These are phyloP conservation scores for Ornithoptera alexandrae DNA, from an alignment of 2,888 invertebrate genomes.

Conservation along the genomic window DNA sequence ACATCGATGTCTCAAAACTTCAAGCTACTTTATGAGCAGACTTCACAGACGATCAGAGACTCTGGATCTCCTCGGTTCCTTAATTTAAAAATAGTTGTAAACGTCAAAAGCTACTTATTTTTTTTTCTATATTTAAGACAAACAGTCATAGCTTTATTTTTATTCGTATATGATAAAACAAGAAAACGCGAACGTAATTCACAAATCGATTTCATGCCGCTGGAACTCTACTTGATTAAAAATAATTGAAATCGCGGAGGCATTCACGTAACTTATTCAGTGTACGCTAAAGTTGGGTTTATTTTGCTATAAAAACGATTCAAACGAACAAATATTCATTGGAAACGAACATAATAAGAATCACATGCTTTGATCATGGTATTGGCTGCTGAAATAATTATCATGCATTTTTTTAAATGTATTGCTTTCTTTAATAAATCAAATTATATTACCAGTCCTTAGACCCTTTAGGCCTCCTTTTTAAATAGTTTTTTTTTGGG, in stretches of 20 bases:
- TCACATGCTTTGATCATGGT: conserved; percentile 4
- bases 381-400: conserved; percentile 4
- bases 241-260: conserved; percentile 6
- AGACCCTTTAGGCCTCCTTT: not conserved
- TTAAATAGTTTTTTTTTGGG: not conserved
- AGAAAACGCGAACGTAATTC: not conserved
- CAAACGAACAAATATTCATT: conserved; percentile 10
- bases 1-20: not conserved
- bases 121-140: not conserved
- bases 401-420: not conserved
- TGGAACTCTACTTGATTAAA: conserved; percentile 16
- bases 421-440: not conserved
- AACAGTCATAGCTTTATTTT: not conserved
- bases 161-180: not conserved
- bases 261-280: conserved; percentile 9
- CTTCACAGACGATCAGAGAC: not conserved
- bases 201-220: conserved; percentile 20
- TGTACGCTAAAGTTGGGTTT: conserved; percentile 7
- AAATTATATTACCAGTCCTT: not conserved
- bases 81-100: not conserved
- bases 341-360: conserved; percentile 9
- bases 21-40: not conserved
- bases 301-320: conserved; percentile 7
- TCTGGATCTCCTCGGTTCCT: not conserved
- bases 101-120: not conserved